These are phyloP conservation scores for Lophius americanus DNA, from an alignment of 2,797 vertebrate species.

Conservation along the genomic window DNA sequence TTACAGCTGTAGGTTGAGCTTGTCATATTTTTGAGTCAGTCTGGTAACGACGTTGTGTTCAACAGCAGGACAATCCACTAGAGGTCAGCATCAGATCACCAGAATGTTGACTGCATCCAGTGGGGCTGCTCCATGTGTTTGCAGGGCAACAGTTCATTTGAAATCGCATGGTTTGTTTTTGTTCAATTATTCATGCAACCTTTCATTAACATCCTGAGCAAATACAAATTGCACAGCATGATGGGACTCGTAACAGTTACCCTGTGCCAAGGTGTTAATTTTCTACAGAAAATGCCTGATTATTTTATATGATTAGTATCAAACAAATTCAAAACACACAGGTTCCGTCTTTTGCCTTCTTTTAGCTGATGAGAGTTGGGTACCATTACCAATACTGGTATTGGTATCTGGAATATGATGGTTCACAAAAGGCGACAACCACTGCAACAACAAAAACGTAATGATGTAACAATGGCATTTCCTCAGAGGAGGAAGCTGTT, in stretches of 20 bases:
- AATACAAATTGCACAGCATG: slow-evolving; percentile 64
- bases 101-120: neutral
- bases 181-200: slow-evolving; percentile 73
- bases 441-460: no score
- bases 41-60: neutral
- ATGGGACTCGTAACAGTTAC: slow-evolving; percentile 47
- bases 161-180: slow-evolving; percentile 65
- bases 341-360: slow-evolving; percentile 15
- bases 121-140: slow-evolving; percentile 12
- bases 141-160: slow-evolving; percentile 36
- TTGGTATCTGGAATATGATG: no score
- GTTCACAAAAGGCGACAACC: no score
- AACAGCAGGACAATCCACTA: slow-evolving; percentile 52
- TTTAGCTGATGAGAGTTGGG: neutral
- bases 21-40: no score
- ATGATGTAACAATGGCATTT: no score
- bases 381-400: no score
- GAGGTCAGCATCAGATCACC: slow-evolving; percentile 74
- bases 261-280: slow-evolving; percentile 47
- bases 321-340: slow-evolving; percentile 6
- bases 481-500: no score
- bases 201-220: slow-evolving; percentile 71
- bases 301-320: slow-evolving; percentile 24
- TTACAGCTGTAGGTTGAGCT: neutral
- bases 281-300: slow-evolving; percentile 41